These are phyloP conservation scores for Anguilla rostrata DNA, from an alignment of 2,113 vertebrate species.

Conservation along the genomic window DNA sequence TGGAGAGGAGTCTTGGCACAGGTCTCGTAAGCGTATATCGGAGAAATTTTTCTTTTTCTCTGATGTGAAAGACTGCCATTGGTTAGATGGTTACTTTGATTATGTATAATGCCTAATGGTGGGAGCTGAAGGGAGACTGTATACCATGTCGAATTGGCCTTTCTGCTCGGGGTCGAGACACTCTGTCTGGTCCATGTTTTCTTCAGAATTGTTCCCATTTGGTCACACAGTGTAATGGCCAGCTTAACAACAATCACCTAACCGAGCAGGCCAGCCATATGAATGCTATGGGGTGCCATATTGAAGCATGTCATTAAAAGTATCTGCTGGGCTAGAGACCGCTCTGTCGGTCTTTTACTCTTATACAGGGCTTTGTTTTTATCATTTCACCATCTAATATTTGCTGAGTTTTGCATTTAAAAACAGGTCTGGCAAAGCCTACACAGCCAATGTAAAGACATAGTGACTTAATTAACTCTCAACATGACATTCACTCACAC, in stretches of 20 bases:
- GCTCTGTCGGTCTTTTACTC: background rate
- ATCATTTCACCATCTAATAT: background rate
- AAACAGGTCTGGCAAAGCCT: too few relatives aligned
- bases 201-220: slow-evolving; percentile 91
- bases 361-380: background rate
- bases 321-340: too few relatives aligned
- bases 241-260: slow-evolving; percentile 96
- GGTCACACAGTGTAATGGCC: slow-evolving; percentile 99
- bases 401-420: background rate
- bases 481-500: too few relatives aligned
- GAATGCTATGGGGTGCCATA: slow-evolving; percentile 97
- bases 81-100: slow-evolving; percentile 68
- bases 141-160: slow-evolving; percentile 98
- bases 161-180: slow-evolving; percentile 99
- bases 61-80: slow-evolving; percentile 59
- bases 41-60: slow-evolving; percentile 49
- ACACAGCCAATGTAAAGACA: too few relatives aligned
- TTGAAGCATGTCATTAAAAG: slow-evolving; percentile 95
- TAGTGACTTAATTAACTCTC: too few relatives aligned
- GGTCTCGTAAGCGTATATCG: slow-evolving; percentile 43
- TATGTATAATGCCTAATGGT: slow-evolving; percentile 76
- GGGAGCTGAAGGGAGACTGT: slow-evolving; percentile 83
- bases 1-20: too few relatives aligned
- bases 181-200: slow-evolving; percentile 99
- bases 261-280: slow-evolving; percentile 98